These are phyloP conservation scores for Polypterus senegalus DNA, from an alignment of 2,113 vertebrate genomes.

Conservation along the genomic window DNA sequence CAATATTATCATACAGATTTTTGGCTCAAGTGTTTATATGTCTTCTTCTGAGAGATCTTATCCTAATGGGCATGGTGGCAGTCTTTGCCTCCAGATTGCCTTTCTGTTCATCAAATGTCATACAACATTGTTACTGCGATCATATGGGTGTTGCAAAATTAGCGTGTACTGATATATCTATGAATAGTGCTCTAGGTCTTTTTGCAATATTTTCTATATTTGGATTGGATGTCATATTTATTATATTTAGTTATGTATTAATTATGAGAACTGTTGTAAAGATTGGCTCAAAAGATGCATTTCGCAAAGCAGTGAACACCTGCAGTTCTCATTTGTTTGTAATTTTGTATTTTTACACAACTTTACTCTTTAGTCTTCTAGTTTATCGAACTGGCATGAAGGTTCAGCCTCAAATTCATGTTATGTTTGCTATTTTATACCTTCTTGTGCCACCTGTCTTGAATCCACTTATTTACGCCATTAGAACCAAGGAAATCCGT, in stretches of 20 bases:
- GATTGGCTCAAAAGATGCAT: slow-evolving; percentile 15
- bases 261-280: slow-evolving; percentile 22
- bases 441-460: slow-evolving; percentile 1
- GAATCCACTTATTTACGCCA: background rate
- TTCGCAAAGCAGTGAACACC: background rate
- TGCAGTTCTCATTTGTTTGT: slow-evolving; percentile 8
- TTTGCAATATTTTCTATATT: slow-evolving; percentile 25
- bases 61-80: background rate
- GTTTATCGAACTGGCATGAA: slow-evolving; percentile 27
- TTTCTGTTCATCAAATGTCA: background rate
- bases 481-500: slow-evolving; percentile 2
- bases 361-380: slow-evolving; percentile 6
- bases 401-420: background rate
- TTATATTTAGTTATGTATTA: slow-evolving; percentile 25
- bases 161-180: too few species aligned
- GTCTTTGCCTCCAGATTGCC: background rate
- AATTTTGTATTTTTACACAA: slow-evolving; percentile 15
- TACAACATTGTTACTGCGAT: too few species aligned
- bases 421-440: background rate
- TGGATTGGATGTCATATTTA: slow-evolving; percentile 23
- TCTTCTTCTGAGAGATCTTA: background rate
- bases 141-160: too few species aligned
- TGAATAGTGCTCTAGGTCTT: slow-evolving; percentile 24
- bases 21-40: too few species aligned
- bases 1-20: too few species aligned